Evolutionary conservation across 2,113 vertebrate genomes (phyloP).

Genomic region (Cynocephalus volans): DNA sequence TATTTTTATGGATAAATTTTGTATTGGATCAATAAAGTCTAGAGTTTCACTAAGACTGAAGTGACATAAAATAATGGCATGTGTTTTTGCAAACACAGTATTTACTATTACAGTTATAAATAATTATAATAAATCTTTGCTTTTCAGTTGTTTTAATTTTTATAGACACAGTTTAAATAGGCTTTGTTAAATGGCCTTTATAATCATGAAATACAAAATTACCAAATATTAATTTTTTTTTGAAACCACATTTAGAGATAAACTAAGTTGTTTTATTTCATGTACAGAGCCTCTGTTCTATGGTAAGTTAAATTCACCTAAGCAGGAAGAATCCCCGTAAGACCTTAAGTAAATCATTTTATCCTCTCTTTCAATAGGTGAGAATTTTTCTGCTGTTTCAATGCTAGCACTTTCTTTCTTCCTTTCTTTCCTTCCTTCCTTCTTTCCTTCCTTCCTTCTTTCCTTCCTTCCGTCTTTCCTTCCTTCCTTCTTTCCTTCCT

Average conservation of each 20-base stretch:
- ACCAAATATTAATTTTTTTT: background rate
- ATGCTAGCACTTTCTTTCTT: background rate
- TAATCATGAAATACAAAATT: conserved; percentile 13
- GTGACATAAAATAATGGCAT: background rate
- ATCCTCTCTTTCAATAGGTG: conserved; percentile 8
- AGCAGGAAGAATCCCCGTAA: background rate
- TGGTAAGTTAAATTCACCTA: background rate
- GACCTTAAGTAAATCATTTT: conserved; percentile 11
- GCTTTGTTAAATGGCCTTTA: background rate
- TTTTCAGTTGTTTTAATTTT: background rate
- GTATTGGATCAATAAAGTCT: background rate
- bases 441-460: no score
- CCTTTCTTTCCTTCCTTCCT: no score
- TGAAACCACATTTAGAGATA: background rate
- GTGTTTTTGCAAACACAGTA: background rate
- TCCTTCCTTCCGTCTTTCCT: no score
- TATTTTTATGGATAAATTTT: background rate
- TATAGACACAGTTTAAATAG: background rate
- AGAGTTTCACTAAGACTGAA: background rate
- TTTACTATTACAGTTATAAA: background rate
- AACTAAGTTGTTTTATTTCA: background rate
- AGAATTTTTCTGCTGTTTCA: conserved; percentile 41
- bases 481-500: no score
- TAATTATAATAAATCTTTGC: background rate
- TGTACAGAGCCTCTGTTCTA: background rate